Evolutionary conservation across 2,797 vertebrate genomes (phyloP), one percentile per base, ranked within the genome.

Genomic region (Fundulus diaphanus): DNA sequence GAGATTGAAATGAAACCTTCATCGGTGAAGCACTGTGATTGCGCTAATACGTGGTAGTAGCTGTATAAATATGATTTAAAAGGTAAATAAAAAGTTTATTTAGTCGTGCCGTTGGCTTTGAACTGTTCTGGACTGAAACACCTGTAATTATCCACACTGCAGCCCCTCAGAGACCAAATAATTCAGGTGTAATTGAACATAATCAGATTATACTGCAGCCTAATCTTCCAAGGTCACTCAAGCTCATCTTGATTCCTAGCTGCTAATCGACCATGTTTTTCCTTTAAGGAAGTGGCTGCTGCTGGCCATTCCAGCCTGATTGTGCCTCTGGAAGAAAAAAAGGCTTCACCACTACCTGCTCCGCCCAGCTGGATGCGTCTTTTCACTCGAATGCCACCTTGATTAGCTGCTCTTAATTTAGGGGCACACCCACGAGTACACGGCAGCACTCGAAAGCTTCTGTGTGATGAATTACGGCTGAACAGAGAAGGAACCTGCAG

Each of bases 341-440:
- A 24, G 27, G 79, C 67, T 65, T 12, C 27, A 65, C 76, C 72
- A 66, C 84, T 82, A 85, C 87, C 83, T 77, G 73, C 54, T 76
- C 49, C 81, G 13, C 83, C 24, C 85, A 85, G 87, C 84, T 74
- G 82, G 85, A 80, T 52, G 42, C 2, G 44, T 63, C 77, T 80
- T 84, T 82, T 81, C 71, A 74, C 77, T 70, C 42, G 75, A 84
- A 65, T 42, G 61, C 67, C 78, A 59, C 78, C 85, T 88, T 88
- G 88, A 92, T 92, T 87, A 88, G 84, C 57, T 35, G 75, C 56
- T 74, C 59, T 69, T 13, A 54, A 59, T 54, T 56, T 24, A 7
- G 66, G 66, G 51, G 68, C 49, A 31, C 74, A 67, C 66, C 24
- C 40, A 16, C 16, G 3, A 40, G 44, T 63, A 40, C n/a, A 22